These are phyloP conservation scores for Sciurus carolinensis DNA, from an alignment of 2,797 vertebrate species.

Conservation along the genomic window DNA sequence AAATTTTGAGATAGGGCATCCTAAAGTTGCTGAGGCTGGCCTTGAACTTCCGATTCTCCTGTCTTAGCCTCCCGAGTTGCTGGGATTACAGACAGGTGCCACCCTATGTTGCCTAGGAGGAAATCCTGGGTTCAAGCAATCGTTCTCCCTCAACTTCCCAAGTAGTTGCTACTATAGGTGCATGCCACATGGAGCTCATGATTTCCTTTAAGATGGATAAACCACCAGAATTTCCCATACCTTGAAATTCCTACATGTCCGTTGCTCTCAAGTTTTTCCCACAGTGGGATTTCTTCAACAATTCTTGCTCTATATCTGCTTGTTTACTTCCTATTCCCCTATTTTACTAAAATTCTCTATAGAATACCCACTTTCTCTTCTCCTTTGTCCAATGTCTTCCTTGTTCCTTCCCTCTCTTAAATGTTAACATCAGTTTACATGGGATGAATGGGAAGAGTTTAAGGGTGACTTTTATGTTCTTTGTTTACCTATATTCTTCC, in stretches of 20 bases:
- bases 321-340: not conserved
- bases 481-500: not conserved
- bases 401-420: conserved; percentile 20
- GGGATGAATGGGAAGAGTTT: not conserved
- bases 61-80: no score
- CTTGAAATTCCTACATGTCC: conserved; percentile 1
- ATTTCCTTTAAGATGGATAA: conserved; percentile 38
- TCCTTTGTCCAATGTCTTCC: not conserved
- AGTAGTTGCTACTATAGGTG: not conserved
- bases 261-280: not conserved
- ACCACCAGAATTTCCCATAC: not conserved
- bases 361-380: conserved; percentile 6
- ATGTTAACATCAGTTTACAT: conserved; percentile 38
- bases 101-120: no score
- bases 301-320: not conserved
- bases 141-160: no score
- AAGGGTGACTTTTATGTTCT: not conserved
- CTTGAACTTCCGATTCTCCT: not conserved
- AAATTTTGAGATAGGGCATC: not conserved
- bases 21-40: no score
- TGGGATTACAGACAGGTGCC: no score
- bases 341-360: not conserved
- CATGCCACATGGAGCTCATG: not conserved
- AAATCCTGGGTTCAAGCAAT: no score
- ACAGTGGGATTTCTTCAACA: conserved; percentile 30